Evolutionary conservation across 2,888 invertebrate genomes (phyloP), one percentile per base, ranked within the genome.

Genomic region (Metallyticus violacea): DNA sequence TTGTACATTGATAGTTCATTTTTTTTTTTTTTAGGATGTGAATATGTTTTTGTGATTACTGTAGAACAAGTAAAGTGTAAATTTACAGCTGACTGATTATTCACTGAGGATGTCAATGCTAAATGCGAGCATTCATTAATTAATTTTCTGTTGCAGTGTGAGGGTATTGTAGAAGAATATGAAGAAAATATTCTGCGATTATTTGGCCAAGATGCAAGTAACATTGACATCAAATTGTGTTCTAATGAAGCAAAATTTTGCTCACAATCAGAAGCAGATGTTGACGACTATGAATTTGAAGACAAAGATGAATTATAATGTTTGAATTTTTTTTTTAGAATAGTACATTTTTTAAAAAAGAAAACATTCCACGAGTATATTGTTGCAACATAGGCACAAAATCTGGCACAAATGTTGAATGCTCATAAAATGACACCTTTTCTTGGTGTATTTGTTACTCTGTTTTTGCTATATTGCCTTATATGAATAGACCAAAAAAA

Each of bases 101-200:
- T n/a, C n/a, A n/a, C n/a, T n/a, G n/a, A n/a, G n/a, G n/a, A n/a
- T n/a, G n/a, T n/a, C n/a, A n/a, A n/a, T n/a, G n/a, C n/a, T n/a
- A n/a, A n/a, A n/a, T n/a, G n/a, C n/a, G n/a, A n/a, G n/a, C n/a
- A n/a, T 86, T 79, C 26, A 86, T 87, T 83, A 82, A 83, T 85
- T 26, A 82, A 76, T 86, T 85, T 79, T 90, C 89, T 88, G 86
- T 93, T 93, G 87, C 91, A 96, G 96, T 96, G 96, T 89, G 95
- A 95, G 90, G 93, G 94, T 28, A 94, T 96, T 91, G 93, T 96
- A 28, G 95, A 95, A 89, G 96, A 96, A 88, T 93, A 93, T 88
- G 96, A 96, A 90, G 96, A 96, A 26, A 92, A 93, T 85, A 94
- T 96, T 85, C 93, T 95, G 0, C 92, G 93, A 29, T 90, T 94